Evolutionary conservation across 1,140 invertebrate genomes (phyloP).

Genomic region (Riptortus pedestris): DNA sequence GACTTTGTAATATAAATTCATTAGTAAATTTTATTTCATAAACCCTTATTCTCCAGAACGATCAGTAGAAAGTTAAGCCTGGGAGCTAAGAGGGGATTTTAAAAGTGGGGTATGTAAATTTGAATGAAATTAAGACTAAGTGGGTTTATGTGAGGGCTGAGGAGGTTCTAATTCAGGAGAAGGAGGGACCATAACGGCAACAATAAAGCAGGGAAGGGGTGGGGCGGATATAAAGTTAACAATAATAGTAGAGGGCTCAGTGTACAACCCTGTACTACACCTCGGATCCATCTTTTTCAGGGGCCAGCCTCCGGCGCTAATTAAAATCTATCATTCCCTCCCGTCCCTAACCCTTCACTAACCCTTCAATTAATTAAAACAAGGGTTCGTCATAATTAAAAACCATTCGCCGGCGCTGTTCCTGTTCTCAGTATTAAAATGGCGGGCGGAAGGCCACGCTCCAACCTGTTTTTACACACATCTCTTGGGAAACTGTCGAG

Average conservation of each 20-base stretch:
- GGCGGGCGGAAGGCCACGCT: background rate
- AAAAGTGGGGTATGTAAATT: background rate
- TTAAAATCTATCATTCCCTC: constrained; percentile 22
- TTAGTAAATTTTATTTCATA: too few species aligned
- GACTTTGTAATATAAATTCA: too few species aligned
- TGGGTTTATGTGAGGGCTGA: background rate
- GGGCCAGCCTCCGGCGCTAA: background rate
- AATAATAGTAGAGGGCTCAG: too few species aligned
- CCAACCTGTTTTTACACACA: background rate
- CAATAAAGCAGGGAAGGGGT: background rate
- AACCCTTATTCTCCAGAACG: too few species aligned
- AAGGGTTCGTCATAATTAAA: constrained; percentile 19
- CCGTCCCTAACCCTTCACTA: background rate
- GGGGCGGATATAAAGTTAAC: background rate
- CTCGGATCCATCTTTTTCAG: background rate
- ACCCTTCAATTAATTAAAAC: constrained; percentile 20
- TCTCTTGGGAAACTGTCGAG: background rate
- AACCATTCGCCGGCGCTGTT: constrained; percentile 11
- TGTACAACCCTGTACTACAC: background rate
- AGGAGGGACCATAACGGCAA: too few species aligned
- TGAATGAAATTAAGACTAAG: background rate
- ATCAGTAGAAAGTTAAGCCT: too few species aligned
- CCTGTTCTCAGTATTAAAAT: background rate
- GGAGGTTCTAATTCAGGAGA: too few species aligned
- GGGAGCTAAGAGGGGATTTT: too few species aligned